Evolutionary conservation across 2,113 vertebrate genomes (phyloP), one percentile per base, ranked within the genome.

Genomic region (Bubo bubo): DNA sequence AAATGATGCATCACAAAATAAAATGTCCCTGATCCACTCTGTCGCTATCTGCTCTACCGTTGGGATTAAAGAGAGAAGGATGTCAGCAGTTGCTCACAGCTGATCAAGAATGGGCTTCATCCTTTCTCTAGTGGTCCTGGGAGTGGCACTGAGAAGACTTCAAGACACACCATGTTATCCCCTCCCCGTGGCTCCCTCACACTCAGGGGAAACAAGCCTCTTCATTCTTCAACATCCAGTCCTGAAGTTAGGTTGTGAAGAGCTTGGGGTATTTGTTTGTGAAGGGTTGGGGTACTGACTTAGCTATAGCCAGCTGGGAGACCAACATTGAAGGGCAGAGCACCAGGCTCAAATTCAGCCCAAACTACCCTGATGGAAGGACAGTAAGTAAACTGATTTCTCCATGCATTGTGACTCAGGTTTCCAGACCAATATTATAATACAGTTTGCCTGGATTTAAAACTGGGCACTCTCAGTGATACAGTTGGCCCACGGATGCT

Each of bases 1-100:
- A 55, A 86, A 55, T 19, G 52, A 47, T 34, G 32, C 26, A 24
- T 94, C 83, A 60, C 63, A 32, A 83, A 93, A 77, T 60, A 60
- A 55, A 79, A 39, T 39, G n/a, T 41, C 30, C 68, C n/a, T 4
- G 8, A 66, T 66, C 35, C 0, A 1, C 50, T 77, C 63, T 66
- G 59, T 62, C 58, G 32, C 49, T 39, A 0, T n/a, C 47, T 81
- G 45, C 17, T 41, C 73, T 67, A 0, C 60, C 2, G 0, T 0
- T 53, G 50, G 70, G 50, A 67, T 71, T 87, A 17, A 6, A 64
- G 45, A 37, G n/a, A 73, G 62, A 49, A 80, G 35, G 49, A 71
- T 26, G 47, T 50, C 45, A 23, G 76, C n/a, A 28, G 23, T 8
- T 85, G 26, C 56, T 84, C 80, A 20, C 30, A 53, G 55, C 21